These are phyloP conservation scores for Mus minutoides DNA, from an alignment of 2,797 vertebrate species.

Conservation along the genomic window DNA sequence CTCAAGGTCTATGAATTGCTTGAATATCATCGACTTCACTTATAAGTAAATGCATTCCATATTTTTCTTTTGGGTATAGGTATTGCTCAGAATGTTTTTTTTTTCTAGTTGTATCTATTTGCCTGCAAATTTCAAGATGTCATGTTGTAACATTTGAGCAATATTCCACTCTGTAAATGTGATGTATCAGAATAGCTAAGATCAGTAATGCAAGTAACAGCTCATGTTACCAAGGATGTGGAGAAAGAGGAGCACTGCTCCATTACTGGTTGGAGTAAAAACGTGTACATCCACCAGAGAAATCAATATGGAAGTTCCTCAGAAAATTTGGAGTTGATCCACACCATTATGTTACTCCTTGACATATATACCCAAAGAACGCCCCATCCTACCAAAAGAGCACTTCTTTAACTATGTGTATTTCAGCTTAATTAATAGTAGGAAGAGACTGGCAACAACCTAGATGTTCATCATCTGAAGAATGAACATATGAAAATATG, in stretches of 20 bases:
- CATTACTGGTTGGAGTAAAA: neutral
- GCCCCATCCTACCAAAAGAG: neutral
- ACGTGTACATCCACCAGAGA: neutral
- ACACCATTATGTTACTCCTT: neutral
- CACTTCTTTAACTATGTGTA: neutral
- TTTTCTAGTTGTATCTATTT: neutral
- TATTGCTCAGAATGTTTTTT: neutral
- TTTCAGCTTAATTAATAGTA: neutral
- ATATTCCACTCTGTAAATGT: neutral
- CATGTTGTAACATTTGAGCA: neutral
- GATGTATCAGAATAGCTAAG: neutral
- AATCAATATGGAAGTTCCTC: neutral
- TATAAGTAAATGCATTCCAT: neutral
- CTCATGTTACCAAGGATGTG: too few species aligned
- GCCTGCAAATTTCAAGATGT: neutral
- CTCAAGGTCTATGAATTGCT: neutral
- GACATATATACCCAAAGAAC: neutral
- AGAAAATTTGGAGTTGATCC: neutral
- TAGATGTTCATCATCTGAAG: neutral
- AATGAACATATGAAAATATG: neutral
- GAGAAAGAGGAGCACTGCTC: neutral
- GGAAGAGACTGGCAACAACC: neutral
- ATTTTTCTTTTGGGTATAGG: neutral
- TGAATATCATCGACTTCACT: neutral
- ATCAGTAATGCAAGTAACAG: neutral